These are phyloP conservation scores for Thyatira batis DNA, from an alignment of 2,888 invertebrate genomes.

Conservation along the genomic window DNA sequence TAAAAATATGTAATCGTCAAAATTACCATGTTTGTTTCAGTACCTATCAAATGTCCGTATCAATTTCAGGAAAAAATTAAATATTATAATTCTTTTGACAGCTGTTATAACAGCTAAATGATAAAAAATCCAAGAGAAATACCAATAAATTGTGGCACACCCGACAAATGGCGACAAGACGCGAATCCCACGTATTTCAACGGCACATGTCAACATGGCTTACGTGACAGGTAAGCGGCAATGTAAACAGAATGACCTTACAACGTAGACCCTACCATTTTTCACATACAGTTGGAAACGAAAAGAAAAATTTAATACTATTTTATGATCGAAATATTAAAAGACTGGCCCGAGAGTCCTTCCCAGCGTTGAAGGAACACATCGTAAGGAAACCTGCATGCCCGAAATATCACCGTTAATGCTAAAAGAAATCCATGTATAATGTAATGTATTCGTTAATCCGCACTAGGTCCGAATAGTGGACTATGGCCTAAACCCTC, in stretches of 20 bases:
- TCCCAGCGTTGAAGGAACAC: too few relatives aligned
- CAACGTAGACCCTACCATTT: not conserved
- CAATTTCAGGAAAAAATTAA: too few relatives aligned
- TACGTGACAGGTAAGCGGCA: not conserved
- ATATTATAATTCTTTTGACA: not conserved
- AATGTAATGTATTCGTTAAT: too few relatives aligned
- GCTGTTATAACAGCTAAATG: not conserved
- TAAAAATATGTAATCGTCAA: too few relatives aligned
- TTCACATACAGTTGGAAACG: not conserved
- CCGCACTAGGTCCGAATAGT: too few relatives aligned
- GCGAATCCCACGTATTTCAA: not conserved
- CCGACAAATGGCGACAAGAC: not conserved
- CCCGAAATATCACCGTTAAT: too few relatives aligned
- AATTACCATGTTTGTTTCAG: too few relatives aligned
- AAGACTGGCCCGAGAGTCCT: too few relatives aligned
- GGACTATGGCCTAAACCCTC: too few relatives aligned
- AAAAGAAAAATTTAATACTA: not conserved
- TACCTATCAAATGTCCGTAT: too few relatives aligned
- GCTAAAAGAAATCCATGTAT: too few relatives aligned
- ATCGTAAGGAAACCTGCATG: too few relatives aligned
- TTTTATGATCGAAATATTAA: not conserved
- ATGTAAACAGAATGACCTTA: not conserved
- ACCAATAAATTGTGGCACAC: not conserved
- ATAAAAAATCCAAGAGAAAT: not conserved
- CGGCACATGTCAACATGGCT: constrained; percentile 1